Conservation (phyloP, 2,888 invertebrate genomes). For the Campoletis raptor region DNA sequence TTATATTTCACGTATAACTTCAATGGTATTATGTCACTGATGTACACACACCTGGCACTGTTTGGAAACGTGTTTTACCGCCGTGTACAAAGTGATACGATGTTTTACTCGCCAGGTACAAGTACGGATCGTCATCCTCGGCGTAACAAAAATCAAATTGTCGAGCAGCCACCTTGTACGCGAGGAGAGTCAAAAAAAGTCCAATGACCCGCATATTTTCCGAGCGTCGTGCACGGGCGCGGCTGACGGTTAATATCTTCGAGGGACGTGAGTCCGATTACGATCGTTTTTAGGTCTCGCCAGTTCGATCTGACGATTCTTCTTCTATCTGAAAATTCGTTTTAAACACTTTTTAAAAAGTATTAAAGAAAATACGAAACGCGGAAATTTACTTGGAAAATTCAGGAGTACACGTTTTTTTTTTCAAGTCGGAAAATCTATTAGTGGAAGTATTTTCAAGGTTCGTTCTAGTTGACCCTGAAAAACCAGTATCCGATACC, state of each 20-base stretch:
- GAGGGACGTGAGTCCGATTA: not conserved
- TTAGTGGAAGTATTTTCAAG: slow-evolving; percentile 8
- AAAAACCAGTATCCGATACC: slow-evolving; percentile 32
- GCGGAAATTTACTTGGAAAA: not conserved
- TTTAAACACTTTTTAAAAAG: not conserved
- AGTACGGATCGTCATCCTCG: slow-evolving; percentile 88
- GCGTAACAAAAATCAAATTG: slow-evolving; percentile 87
- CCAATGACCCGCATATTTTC: slow-evolving; percentile 55
- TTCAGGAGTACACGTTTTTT: not conserved
- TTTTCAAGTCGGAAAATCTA: slow-evolving; percentile 2
- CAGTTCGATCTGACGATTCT: not conserved
- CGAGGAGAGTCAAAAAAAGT: slow-evolving; percentile 59
- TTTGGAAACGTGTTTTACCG: slow-evolving; percentile 87
- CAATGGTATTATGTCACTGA: not conserved
- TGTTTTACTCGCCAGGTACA: slow-evolving; percentile 91
- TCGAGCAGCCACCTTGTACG: slow-evolving; percentile 71
- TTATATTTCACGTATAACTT: slow-evolving; percentile 4
- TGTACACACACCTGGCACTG: slow-evolving; percentile 88
- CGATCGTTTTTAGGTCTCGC: slow-evolving; percentile 4
- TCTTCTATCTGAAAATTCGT: not conserved
- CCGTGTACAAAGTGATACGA: slow-evolving; percentile 90
- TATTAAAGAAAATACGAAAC: no score
- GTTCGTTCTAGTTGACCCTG: slow-evolving; percentile 43
- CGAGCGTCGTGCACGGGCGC: not conserved
- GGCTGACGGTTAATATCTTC: not conserved